Percentiles rank a stretch among this genome's conserved stretches.
These are phyloP conservation scores for Drosophila tripunctata DNA, from an alignment of 2,888 invertebrate species.

Conservation along the genomic window DNA sequence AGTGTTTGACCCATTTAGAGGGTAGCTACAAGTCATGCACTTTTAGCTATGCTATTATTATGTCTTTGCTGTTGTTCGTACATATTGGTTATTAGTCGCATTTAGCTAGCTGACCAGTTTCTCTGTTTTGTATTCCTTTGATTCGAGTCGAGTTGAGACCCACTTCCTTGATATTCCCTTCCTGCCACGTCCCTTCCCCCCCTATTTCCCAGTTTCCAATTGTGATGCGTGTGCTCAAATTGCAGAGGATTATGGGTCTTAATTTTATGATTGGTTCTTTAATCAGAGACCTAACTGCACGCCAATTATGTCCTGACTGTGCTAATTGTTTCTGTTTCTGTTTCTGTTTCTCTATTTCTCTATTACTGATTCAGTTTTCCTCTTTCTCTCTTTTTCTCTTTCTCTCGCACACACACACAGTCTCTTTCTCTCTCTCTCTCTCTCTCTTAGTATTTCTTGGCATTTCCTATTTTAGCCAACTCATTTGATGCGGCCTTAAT, in stretches of 20 bases:
- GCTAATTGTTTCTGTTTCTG: slow-evolving; percentile 72
- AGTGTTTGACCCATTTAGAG: no score
- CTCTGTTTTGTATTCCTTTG: slow-evolving; percentile 35
- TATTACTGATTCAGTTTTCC: neutral
- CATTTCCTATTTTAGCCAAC: slow-evolving; percentile 37
- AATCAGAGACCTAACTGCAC: slow-evolving; percentile 77
- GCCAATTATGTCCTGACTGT: slow-evolving; percentile 70
- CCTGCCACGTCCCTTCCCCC: neutral
- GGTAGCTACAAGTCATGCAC: neutral
- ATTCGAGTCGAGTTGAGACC: neutral
- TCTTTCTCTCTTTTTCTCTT: neutral
- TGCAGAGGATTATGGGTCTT: slow-evolving; percentile 77
- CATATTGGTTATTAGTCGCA: slow-evolving; percentile 38
- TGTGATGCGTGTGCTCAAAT: slow-evolving; percentile 62
- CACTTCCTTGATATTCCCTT: neutral
- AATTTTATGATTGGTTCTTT: slow-evolving; percentile 78
- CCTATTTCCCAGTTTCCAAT: slow-evolving; percentile 3
- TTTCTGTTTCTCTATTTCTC: slow-evolving; percentile 9
- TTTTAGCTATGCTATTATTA: neutral
- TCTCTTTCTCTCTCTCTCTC: neutral
- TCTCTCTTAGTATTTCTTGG: slow-evolving; percentile 11
- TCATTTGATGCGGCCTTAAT: slow-evolving; percentile 58
- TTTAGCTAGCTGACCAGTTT: slow-evolving; percentile 36
- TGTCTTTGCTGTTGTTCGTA: slow-evolving; percentile 19
- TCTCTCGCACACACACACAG: neutral